These are phyloP conservation scores for Aleadryas rufinucha DNA, from an alignment of 2,113 vertebrate genomes.

Conservation along the genomic window DNA sequence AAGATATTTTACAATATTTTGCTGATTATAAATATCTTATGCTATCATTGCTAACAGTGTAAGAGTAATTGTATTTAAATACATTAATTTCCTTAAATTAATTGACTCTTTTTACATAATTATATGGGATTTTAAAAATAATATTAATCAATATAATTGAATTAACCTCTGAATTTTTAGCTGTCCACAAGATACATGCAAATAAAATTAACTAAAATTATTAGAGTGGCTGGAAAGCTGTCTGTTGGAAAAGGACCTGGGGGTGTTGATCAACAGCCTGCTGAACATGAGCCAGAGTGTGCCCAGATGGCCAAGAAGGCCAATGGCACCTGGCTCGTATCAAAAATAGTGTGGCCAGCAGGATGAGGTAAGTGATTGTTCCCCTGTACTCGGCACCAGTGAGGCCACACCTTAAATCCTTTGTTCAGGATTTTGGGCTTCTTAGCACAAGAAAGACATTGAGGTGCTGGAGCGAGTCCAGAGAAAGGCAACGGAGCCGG, in stretches of 20 bases:
- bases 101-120: not conserved
- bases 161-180: not conserved
- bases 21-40: not conserved
- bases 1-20: not conserved
- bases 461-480: rapidly evolving
- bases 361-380: not conserved
- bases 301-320: not conserved
- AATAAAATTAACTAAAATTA: not conserved
- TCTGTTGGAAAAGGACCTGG: not conserved
- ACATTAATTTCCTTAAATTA: not conserved
- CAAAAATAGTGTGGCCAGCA: not conserved
- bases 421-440: not conserved
- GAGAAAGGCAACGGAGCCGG: not conserved
- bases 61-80: not conserved
- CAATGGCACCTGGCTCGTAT: not conserved
- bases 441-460: not conserved
- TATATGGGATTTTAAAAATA: not conserved
- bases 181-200: not conserved
- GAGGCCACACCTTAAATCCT: not conserved
- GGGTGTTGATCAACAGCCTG: rapidly evolving
- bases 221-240: not conserved
- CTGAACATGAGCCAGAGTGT: not conserved
- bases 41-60: not conserved
- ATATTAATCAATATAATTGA: not conserved
- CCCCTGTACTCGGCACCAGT: rapidly evolving